Base-by-base conservation (phyloP, 2,797 vertebrate genomes). In the Chelon auratus region DNA sequence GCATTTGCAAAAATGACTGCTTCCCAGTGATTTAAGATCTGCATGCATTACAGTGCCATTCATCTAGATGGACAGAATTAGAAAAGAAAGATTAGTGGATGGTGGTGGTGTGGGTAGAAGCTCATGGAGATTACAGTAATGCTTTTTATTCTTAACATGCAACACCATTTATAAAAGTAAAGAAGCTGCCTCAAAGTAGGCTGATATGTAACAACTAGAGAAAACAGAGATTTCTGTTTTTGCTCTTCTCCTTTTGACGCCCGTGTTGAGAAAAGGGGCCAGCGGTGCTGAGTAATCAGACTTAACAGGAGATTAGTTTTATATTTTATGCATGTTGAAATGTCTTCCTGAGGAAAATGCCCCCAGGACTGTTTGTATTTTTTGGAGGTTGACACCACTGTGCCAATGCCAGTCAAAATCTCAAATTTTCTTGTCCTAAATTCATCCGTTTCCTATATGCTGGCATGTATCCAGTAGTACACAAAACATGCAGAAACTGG, bases 21-120 rank as follows among this genome's bases (percentile, higher is more conserved):
- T 70, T 39, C 70, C 80, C 78, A 10, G 17, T 15, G 39, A 13
- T 63, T 59, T 45, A 52, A 66, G 55, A 82, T 65, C 58, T 57
- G 40, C 63, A 30, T 54, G 30, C 30, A 59, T 69, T 43, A 63
- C 39, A 18, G 11, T 17, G 47, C 3, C 14, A 17, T 40, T 73
- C 26, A 63, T 37, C 20, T 14, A 20, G 14, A 57, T n/a, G 24
- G 17, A 50, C 22, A 52, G 26, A 26, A 42, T 0, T 40, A 10
- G 40, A 12, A 42, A 42, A 4, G 58, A 37, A 30, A 43, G 12
- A 43, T 22, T 26, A 24, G 39, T 13, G 33, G 58, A 33, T 18
- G 26, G 30, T 15, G 39, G 50, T 18, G 50, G 26, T n/a, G 11
- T 17, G 33, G 40, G 18, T 42, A 54, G 45, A 10, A 20, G 20